Base-by-base conservation (phyloP, 2,113 vertebrate species). In the Acanthisitta chloris region DNA sequence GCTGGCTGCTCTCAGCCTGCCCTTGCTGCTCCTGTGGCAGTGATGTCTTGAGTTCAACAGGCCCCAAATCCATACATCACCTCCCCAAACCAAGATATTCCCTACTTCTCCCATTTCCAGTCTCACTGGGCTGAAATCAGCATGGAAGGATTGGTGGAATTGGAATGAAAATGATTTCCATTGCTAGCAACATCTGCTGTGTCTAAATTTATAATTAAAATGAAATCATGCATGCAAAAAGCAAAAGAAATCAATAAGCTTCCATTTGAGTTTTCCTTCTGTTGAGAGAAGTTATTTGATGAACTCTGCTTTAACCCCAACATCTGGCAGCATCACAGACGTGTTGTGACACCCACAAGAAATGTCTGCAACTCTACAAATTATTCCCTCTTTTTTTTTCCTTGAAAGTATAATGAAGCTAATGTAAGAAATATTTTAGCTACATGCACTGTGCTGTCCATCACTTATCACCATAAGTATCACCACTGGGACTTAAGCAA, bases 161-260 rank as follows among this genome's bases (percentile, higher is more conserved):
- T 81, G 86, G 69, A 93, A 91, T 54, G 78, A 95, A 95, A 96
- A 95, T 40, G 1, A 91, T 92, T 97, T 89, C 71, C 66, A 81
- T 65, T 93, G 82, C 92, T 46, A 66, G 78, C 74, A 97, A 96
- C 96, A 97, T 96, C 97, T 97, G 97, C 96, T 95, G 88, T 45
- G 54, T 73, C 94, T 95, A 97, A 94, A 96, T 97, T 95, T 92
- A 82, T 96, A 92, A 97, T 97, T 95, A 95, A 95, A 97, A 96
- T 40, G 25, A 96, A 97, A 96, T 92, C 90, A 95, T 81, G 92
- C 91, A 86, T 87, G 82, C 85, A 95, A 73, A 91, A 91, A 91
- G 42, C 20, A 31, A 36, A 71, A 73, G 77, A 89, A 96, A 88
- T 88, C 94, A 90, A 43, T 92, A 91, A 82, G 78, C 76, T 92